Evolutionary conservation across 1,140 invertebrate genomes (phyloP), one percentile per base, ranked within the genome.

Genomic region (Lamellibrachia luymesi): DNA sequence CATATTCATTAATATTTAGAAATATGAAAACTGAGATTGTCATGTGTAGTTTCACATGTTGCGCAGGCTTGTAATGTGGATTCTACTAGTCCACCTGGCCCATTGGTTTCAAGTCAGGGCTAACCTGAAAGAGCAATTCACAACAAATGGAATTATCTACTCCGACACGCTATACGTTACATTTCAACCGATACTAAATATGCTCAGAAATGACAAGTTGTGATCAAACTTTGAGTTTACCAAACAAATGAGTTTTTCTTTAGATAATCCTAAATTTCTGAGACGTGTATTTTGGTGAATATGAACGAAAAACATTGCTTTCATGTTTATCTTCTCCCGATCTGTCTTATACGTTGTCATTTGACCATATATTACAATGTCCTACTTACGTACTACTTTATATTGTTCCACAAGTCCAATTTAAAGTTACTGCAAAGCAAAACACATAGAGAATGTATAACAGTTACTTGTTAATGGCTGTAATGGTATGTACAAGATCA

Each of bases 21-120:
- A 80, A 80, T 80, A 80, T 80, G 64, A 80, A 17, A 17, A 38
- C 38, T 10, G 64, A 80, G 64, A 80, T 80, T 80, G 64, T 80
- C 64, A 80, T 17, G 17, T 80, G 64, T 22, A 80, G 64, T 22
- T 80, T 80, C 4, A 80, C 5, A 17, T 22, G 7, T 80, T 80
- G 13, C 64, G 13, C 17, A 22, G 25, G 6, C 64, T 17, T 38
- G 38, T 38, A 38, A 38, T 38, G 38, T 80, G 13, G 64, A 2
- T 80, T 22, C 64, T 80, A 80, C 17, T 1, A 80, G 64, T 94
- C 93, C 49, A 94, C 93, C 93, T 96, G 96, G 89, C 95, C 95
- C 96, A 96, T 96, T 50, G 95, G 94, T 93, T 96, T 96, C 91
- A 96, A 93, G 92, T 96, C 95, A 13, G 95, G 94, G 25, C 96